Base-by-base conservation (phyloP, 2,113 vertebrate genomes). In the Clarias batrachus region DNA sequence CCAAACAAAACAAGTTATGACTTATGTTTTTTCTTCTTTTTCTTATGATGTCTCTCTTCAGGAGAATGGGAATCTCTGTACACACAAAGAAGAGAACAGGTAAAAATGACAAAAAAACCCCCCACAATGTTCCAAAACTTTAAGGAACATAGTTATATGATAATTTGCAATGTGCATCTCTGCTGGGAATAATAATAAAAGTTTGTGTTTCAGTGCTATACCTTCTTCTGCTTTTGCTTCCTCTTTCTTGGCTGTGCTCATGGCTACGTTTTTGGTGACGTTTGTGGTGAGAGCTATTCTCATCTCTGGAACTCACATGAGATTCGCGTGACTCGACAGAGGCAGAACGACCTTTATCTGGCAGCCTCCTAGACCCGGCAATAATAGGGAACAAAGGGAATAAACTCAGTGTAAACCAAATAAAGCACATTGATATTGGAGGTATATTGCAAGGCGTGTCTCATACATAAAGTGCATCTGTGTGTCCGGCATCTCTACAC, bases 271-370 rank as follows among this genome's bases (percentile, higher is more conserved):
- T 97, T 87, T 85, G 92, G 54, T 93, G 95, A n/a, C 91, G 93
- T 86, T 93, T 94, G 9, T 91, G 93, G 17, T 92, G 93, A 2
- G 89, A 86, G 82, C 88, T 83, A 17, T 94, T 94, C 0, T 77
- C 73, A 0, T 95, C 95, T 86, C 93, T 93, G 19, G 71, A 92
- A 91, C 95, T 96, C 41, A 92, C 92, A 23, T 68, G 91, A 77
- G 96, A 97, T 57, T 93, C 95, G 3, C 85, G 92, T 0, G 97
- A 98, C 74, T 98, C 97, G 1, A 89, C 92, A 0, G 97, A 99
- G 0, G 91, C 92, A 0, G 98, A 98, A 0, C 95, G 93, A 23
- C 93, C 78, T 13, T 89, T 91, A 37, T 91, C 88, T 73, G n/a
- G 63, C 27, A 79, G 82, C 19, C 78, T 90, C 66, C 93, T 94